Evolutionary conservation across 2,797 vertebrate genomes (phyloP), one percentile per base, ranked within the genome.

Genomic region (Acanthis flammea): DNA sequence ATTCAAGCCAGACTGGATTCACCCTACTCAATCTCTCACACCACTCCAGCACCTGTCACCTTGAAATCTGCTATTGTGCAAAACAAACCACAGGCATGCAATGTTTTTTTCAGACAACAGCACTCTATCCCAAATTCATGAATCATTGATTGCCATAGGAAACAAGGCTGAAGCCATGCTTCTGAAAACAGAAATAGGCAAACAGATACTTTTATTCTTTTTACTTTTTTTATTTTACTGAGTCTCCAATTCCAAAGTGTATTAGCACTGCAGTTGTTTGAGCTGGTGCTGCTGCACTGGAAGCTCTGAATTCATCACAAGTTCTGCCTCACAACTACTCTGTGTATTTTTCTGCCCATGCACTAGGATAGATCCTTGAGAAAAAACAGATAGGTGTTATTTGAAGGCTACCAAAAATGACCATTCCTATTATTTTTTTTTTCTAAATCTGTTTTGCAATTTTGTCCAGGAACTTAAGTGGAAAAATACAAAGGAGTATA

Each of bases 91-190:
- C 92, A 96, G 91, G 94, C 70, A 93, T 75, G 89, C 60, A 61
- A 42, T 85, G 81, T 74, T 94, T 95, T 92, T 93, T 95, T 89
- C 91, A 94, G 92, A 93, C 0, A 54, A 96, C 77, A 91, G 79
- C 62, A 80, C 65, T 85, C 78, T 63, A 86, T 88, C 83, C 77
- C 0, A 2, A 90, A 97, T 89, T 94, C 93, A 94, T 95, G 95
- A 97, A 95, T 96, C 95, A 96, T 88, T 95, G 94, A 96, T 97
- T 90, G 93, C 85, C 87, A 90, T 23, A 94, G 80, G 41, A 94
- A 97, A 96, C 88, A 95, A 93, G 77, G 62, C 73, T 94, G 81
- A 90, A 95, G 79, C 83, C 91, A 83, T 61, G 39, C 63, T 86
- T 90, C 93, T 96, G 89, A 84, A 96, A 96, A 77, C 42, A 90